Percentiles rank a stretch among this genome's conserved stretches.
phyloP scores from a whole-genome alignment of 2,888 invertebrate species.

The Marasmarcha lunaedactyla region DNA sequence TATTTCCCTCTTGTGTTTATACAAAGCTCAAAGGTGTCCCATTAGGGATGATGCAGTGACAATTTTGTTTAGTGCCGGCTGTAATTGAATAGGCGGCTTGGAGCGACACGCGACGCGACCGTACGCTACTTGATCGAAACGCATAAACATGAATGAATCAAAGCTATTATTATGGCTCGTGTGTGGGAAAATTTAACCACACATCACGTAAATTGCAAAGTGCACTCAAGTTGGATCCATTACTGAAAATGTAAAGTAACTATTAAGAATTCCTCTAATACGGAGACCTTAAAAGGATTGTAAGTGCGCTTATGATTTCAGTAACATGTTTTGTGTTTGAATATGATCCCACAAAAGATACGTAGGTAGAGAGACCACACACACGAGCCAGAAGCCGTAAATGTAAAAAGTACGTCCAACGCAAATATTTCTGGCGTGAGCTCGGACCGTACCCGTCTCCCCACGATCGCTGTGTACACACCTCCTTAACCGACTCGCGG shows the following conservation, averaged over 20 bases:
- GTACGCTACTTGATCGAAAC: constrained; percentile 9
- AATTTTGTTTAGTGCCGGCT: constrained; percentile 44
- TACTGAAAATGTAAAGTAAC: background rate
- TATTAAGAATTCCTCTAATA: too few relatives aligned
- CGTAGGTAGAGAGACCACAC: constrained; percentile 49
- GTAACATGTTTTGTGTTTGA: background rate
- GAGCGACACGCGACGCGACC: constrained; percentile 51
- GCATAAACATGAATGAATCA: constrained; percentile 31
- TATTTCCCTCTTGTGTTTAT: constrained; percentile 48
- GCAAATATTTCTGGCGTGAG: constrained; percentile 48
- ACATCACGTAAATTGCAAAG: constrained; percentile 32
- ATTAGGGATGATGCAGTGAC: constrained; percentile 57
- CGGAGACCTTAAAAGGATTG: constrained; percentile 10
- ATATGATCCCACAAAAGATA: constrained; percentile 10
- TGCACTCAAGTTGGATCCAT: constrained; percentile 30
- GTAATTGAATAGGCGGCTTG: constrained; percentile 65
- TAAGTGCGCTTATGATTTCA: constrained; percentile 9
- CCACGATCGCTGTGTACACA: constrained; percentile 32
- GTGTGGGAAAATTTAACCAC: constrained; percentile 24
- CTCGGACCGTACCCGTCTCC: constrained; percentile 30
- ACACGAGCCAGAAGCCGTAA: constrained; percentile 32
- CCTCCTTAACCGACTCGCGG: constrained; percentile 38
- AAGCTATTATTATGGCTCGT: constrained; percentile 26
- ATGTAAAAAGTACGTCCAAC: constrained; percentile 24
- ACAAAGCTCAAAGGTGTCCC: constrained; percentile 50